Conservation (phyloP, 2,797 vertebrate species). For the Tachyglossus aculeatus region DNA sequence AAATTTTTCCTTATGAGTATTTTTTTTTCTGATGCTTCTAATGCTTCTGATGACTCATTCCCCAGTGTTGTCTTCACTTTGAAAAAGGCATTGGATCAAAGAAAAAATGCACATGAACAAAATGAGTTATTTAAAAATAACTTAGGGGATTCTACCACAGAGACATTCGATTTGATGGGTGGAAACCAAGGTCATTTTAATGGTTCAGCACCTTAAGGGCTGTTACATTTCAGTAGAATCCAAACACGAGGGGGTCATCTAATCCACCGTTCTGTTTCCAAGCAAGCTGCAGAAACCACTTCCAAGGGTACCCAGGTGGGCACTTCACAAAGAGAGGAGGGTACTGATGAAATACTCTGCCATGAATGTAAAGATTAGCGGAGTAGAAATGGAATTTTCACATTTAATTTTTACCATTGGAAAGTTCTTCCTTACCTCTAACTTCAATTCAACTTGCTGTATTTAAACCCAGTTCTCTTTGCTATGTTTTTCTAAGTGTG, state of each 20-base stretch:
- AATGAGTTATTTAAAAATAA: constrained; percentile 13
- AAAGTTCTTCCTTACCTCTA: too few species aligned
- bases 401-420: too few species aligned
- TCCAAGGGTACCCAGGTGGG: too few species aligned
- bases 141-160: not conserved
- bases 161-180: not conserved
- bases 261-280: not conserved
- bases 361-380: too few species aligned
- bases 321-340: too few species aligned
- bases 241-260: not conserved
- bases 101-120: not conserved
- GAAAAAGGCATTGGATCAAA: not conserved
- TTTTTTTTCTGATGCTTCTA: not conserved
- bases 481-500: too few species aligned
- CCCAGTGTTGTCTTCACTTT: not conserved
- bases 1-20: not conserved
- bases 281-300: too few species aligned
- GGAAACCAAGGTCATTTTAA: not conserved
- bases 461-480: too few species aligned
- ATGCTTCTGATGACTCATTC: not conserved
- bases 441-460: too few species aligned
- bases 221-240: not conserved
- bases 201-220: not conserved
- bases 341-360: too few species aligned
- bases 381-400: too few species aligned